A percentile compares a stretch with the other conserved stretches of the same genome.
These are phyloP conservation scores for Semaprochilodus insignis DNA, from an alignment of 2,797 vertebrate genomes.

Conservation along the genomic window DNA sequence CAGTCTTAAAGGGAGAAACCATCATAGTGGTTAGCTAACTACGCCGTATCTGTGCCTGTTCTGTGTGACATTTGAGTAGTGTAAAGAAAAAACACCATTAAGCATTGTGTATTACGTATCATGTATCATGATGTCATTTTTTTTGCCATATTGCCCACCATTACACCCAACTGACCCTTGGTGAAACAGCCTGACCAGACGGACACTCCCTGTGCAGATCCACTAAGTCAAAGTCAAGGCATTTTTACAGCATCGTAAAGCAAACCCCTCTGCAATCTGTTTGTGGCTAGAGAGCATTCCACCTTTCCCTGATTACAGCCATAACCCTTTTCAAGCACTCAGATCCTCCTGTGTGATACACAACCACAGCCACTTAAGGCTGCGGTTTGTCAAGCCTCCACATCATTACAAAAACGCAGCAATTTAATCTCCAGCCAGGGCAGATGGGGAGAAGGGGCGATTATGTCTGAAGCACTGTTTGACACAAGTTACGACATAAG, in stretches of 20 bases:
- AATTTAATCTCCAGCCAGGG: constrained; percentile 58
- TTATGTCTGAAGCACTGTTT: constrained; percentile 62
- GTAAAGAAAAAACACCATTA: too few relatives aligned
- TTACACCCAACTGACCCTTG: neutral
- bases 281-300: constrained; percentile 32
- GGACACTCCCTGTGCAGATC: neutral
- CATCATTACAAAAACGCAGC: constrained; percentile 49
- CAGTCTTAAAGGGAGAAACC: too few relatives aligned
- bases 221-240: constrained; percentile 1
- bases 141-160: neutral
- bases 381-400: constrained; percentile 53
- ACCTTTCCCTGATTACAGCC: constrained; percentile 44
- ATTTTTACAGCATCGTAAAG: constrained; percentile 36
- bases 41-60: too few relatives aligned
- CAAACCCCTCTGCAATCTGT: constrained; percentile 34
- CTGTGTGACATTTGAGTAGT: neutral
- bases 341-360: constrained; percentile 24
- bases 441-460: constrained; percentile 18
- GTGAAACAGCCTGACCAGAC: neutral
- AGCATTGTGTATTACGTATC: neutral
- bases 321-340: constrained; percentile 24
- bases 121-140: neutral
- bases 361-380: constrained; percentile 7
- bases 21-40: too few relatives aligned
- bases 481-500: constrained; percentile 58